Evolutionary conservation across 2,888 invertebrate species (phyloP).

Genomic region (Acanthosepion lycidas): DNA sequence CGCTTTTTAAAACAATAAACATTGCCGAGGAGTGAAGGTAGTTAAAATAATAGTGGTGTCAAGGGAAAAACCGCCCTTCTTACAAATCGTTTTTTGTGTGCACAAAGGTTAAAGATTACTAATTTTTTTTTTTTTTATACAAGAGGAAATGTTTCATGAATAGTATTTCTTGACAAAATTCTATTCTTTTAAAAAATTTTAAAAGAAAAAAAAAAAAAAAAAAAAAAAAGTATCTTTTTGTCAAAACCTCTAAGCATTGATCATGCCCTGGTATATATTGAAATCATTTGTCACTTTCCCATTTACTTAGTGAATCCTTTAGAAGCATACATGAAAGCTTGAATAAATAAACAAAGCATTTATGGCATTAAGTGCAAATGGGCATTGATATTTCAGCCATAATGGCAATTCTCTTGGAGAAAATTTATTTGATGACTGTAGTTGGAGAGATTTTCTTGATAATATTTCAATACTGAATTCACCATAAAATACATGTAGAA

Average conservation of each 20-base stretch:
- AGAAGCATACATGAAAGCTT: not conserved
- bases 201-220: not conserved
- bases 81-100: no score
- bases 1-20: no score
- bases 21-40: no score
- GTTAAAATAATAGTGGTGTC: no score
- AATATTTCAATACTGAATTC: not conserved
- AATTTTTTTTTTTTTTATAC: not conserved
- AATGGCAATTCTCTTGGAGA: no score
- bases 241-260: not conserved
- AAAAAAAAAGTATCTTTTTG: not conserved
- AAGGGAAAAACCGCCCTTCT: no score
- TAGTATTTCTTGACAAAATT: no score
- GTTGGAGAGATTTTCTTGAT: no score
- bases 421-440: not conserved
- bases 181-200: not conserved
- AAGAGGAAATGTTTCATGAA: not conserved
- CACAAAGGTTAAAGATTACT: no score
- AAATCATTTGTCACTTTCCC: not conserved
- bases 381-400: no score
- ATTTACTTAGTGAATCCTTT: not conserved
- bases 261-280: not conserved
- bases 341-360: no score
- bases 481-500: not conserved
- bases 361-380: no score